phyloP scores from a whole-genome alignment of 2,797 vertebrate genomes.

The Microctenopoma steveboyesi region DNA sequence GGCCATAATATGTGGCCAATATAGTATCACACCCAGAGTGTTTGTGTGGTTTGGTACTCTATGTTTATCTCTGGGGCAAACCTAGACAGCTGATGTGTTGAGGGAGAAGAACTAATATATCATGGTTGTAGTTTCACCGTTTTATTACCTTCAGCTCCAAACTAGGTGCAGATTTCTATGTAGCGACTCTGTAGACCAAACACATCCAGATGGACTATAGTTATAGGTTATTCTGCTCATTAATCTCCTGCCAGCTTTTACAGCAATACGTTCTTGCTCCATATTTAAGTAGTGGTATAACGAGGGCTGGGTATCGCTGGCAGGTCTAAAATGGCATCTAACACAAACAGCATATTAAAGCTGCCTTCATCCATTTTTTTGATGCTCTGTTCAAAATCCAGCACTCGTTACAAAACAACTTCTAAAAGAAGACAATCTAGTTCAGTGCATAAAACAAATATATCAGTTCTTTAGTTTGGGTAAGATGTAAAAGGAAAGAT shows the following conservation, averaged over 20 bases:
- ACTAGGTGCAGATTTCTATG: not conserved
- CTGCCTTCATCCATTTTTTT: not conserved
- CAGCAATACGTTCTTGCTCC: not conserved
- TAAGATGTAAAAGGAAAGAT: too few species aligned
- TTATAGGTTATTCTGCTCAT: not conserved
- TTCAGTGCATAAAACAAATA: not conserved
- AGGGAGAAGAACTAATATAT: slow-evolving; percentile 1
- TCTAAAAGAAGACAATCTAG: not conserved
- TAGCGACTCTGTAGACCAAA: not conserved
- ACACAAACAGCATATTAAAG: not conserved
- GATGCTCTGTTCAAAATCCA: not conserved
- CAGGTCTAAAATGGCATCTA: not conserved
- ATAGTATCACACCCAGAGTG: slow-evolving; percentile 24
- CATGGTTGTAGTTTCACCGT: not conserved
- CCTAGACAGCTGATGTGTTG: slow-evolving; percentile 1
- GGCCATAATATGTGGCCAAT: slow-evolving; percentile 49
- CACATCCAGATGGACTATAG: not conserved
- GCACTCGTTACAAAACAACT: not conserved
- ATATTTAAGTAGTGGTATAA: not conserved
- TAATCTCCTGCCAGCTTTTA: not conserved
- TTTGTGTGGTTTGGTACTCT: slow-evolving; percentile 48
- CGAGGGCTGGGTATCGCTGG: not conserved
- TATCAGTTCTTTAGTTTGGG: not conserved
- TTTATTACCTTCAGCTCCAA: not conserved
- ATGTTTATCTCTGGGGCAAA: slow-evolving; percentile 35